Conservation (phyloP, 2,113 vertebrate genomes). For the Stegastes partitus region DNA sequence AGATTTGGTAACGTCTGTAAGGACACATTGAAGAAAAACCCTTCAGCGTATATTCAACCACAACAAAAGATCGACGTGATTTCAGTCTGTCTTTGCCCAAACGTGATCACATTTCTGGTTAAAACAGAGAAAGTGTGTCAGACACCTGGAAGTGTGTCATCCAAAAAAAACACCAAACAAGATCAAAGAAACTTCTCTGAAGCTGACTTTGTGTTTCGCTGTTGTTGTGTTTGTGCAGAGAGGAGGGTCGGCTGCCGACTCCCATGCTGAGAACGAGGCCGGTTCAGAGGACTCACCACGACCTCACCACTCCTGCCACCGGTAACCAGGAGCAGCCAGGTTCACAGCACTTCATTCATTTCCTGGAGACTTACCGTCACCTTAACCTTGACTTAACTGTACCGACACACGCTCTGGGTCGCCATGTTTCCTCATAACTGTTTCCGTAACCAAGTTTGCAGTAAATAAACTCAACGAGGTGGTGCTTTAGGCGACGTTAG, state of each 20-base stretch:
- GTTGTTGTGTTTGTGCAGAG: constrained; percentile 19
- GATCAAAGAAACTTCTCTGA: background rate
- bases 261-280: constrained; percentile 58
- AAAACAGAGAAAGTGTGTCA: background rate
- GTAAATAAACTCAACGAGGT: no score
- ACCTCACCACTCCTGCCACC: constrained; percentile 71
- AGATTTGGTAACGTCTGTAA: no score
- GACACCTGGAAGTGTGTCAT: background rate
- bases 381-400: no score
- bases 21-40: no score
- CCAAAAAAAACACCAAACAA: background rate
- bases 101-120: background rate
- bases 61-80: background rate
- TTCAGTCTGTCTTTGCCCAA: background rate
- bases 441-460: no score
- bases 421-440: no score
- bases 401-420: no score
- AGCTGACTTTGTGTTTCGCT: background rate
- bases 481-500: no score
- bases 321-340: constrained; percentile 39
- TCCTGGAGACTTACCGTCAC: no score
- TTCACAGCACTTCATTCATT: no score
- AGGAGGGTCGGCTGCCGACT: constrained; percentile 68
- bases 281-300: constrained; percentile 74
- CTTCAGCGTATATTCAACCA: no score